phyloP scores from a whole-genome alignment of 2,888 invertebrate species.

The Arrhopalites spinosus region DNA sequence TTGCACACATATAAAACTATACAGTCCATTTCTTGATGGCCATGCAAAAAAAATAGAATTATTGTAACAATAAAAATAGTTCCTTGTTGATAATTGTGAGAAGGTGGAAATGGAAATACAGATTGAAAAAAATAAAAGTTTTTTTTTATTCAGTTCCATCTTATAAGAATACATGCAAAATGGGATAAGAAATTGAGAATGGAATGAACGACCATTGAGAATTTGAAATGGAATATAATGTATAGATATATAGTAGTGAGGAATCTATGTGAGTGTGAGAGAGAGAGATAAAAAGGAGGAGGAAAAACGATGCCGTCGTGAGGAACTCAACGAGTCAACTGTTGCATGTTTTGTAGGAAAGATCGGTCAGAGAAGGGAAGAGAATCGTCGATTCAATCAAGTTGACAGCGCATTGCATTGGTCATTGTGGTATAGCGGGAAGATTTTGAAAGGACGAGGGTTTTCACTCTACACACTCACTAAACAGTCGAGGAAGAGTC shows the following conservation, averaged over 20 bases:
- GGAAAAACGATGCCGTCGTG: slow-evolving; percentile 20
- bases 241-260: no score
- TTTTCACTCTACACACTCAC: not conserved
- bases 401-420: slow-evolving; percentile 38
- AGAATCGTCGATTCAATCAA: slow-evolving; percentile 44
- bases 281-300: not conserved
- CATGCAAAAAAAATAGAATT: no score
- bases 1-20: no score
- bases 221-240: not conserved
- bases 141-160: no score
- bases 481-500: not conserved
- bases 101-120: not conserved
- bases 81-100: no score
- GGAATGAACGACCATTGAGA: not conserved
- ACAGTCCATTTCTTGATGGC: no score
- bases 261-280: no score
- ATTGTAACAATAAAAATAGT: no score
- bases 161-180: no score
- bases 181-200: no score
- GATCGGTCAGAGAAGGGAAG: slow-evolving; percentile 24
- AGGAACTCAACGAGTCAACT: slow-evolving; percentile 34
- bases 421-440: slow-evolving; percentile 36
- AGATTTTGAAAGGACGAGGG: slow-evolving; percentile 33
- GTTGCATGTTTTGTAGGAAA: slow-evolving; percentile 27
- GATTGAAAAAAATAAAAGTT: not conserved